These are phyloP conservation scores for Eueremaeus valkanovi DNA, from an alignment of 2,888 invertebrate species.

Conservation along the genomic window DNA sequence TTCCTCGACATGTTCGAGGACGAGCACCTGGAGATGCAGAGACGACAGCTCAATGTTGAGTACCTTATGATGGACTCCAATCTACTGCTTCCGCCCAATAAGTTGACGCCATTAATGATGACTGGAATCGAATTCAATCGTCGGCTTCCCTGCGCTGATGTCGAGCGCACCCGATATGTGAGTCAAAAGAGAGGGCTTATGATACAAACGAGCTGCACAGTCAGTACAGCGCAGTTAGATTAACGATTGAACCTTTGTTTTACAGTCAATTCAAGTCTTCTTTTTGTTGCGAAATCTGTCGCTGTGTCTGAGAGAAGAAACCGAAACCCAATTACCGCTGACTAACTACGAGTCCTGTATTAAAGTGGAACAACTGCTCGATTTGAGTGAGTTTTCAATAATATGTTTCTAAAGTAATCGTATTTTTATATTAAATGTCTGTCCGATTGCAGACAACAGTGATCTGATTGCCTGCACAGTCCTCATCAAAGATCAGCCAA, in stretches of 20 bases:
- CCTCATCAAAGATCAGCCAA: constrained; percentile 76
- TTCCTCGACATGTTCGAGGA: constrained; percentile 98
- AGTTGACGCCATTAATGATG: constrained; percentile 69
- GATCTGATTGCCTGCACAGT: constrained; percentile 96
- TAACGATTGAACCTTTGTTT: neutral
- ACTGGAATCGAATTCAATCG: constrained; percentile 92
- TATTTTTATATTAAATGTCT: neutral
- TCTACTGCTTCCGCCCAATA: constrained; percentile 87
- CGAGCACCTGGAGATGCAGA: constrained; percentile 88
- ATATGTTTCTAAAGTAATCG: constrained; percentile 50
- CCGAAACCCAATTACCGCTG: constrained; percentile 80
- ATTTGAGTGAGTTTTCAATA: constrained; percentile 71
- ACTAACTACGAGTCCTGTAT: constrained; percentile 83
- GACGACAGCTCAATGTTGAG: constrained; percentile 80
- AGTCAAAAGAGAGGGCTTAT: too few relatives aligned
- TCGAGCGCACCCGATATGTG: constrained; percentile 59
- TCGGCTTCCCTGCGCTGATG: constrained; percentile 92
- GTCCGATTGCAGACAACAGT: constrained; percentile 76
- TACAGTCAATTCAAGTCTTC: constrained; percentile 86
- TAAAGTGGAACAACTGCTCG: constrained; percentile 87
- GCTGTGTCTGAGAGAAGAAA: constrained; percentile 71
- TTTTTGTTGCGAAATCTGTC: constrained; percentile 78
- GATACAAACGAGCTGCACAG: too few relatives aligned
- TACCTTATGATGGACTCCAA: constrained; percentile 95
- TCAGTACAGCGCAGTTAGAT: too few relatives aligned